Percentiles rank a stretch among this genome's conserved stretches.
These are phyloP conservation scores for Dendroctonus valens DNA, from an alignment of 1,140 invertebrate genomes.

Conservation along the genomic window DNA sequence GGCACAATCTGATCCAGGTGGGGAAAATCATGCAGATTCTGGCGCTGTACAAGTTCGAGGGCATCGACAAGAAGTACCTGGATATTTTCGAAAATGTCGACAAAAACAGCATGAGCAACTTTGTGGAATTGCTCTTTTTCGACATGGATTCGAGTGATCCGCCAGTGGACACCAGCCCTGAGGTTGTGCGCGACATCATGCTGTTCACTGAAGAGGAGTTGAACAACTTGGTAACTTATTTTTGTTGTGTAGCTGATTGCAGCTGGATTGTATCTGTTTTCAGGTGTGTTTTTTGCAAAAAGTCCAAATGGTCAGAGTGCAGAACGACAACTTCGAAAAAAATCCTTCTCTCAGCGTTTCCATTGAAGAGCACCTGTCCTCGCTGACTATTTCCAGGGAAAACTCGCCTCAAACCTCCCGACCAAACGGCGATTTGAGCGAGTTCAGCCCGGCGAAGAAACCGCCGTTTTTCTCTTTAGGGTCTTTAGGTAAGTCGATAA, in stretches of 20 bases:
- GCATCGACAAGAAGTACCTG: constrained; percentile 67
- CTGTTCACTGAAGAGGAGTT: constrained; percentile 70
- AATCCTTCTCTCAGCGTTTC: constrained; percentile 30
- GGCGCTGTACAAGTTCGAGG: constrained; percentile 80
- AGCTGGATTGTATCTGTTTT: neutral
- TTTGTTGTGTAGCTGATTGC: constrained; percentile 32
- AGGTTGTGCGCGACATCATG: constrained; percentile 61
- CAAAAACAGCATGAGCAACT: constrained; percentile 70
- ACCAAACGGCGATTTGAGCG: constrained; percentile 29
- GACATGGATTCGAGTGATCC: constrained; percentile 59
- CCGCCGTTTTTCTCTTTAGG: constrained; percentile 24
- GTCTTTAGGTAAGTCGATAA: constrained; percentile 33
- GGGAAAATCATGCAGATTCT: constrained; percentile 90
- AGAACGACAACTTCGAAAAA: constrained; percentile 37
- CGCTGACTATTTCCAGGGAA: constrained; percentile 35
- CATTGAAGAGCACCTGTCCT: constrained; percentile 40
- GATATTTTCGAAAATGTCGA: constrained; percentile 79
- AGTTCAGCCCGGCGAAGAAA: constrained; percentile 4
- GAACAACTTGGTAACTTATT: constrained; percentile 59
- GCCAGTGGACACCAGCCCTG: constrained; percentile 58
- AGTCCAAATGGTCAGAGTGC: constrained; percentile 41
- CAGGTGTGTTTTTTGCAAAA: constrained; percentile 55
- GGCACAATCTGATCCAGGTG: constrained; percentile 91
- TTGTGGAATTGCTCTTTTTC: constrained; percentile 71
- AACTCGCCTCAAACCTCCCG: constrained; percentile 39